phyloP scores from a whole-genome alignment of 2,888 invertebrate species.

The Lutraria lutraria region DNA sequence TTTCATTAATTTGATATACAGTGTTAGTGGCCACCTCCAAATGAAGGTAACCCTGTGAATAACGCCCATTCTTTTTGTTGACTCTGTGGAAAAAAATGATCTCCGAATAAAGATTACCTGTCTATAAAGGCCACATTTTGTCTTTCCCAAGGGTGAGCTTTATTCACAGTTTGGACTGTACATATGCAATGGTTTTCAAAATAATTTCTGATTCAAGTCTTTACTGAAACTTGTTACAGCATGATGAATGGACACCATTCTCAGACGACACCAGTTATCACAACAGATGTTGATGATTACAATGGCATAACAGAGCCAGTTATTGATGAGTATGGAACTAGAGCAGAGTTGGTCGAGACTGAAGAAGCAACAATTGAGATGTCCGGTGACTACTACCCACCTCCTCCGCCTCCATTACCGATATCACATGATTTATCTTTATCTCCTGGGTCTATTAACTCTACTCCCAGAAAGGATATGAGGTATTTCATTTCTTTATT shows the following conservation, averaged over 20 bases:
- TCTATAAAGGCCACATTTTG: too few relatives aligned
- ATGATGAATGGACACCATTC: constrained; percentile 51
- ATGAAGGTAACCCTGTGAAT: too few relatives aligned
- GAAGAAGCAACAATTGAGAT: constrained; percentile 45
- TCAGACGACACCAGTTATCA: constrained; percentile 31
- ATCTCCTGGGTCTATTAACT: constrained; percentile 51
- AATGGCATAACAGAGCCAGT: not conserved
- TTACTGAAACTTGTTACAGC: not conserved
- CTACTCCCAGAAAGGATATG: constrained; percentile 65
- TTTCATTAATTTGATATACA: too few relatives aligned
- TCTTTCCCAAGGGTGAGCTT: too few relatives aligned
- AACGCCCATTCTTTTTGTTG: too few relatives aligned
- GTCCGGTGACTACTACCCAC: constrained; percentile 68
- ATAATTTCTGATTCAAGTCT: too few relatives aligned
- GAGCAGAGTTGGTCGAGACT: constrained; percentile 44
- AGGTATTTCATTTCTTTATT: constrained; percentile 44
- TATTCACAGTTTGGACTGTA: too few relatives aligned
- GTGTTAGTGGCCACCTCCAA: too few relatives aligned
- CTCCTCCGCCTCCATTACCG: constrained; percentile 78
- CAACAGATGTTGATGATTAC: constrained; percentile 46
- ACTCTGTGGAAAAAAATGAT: too few relatives aligned
- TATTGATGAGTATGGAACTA: not conserved
- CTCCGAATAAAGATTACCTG: too few relatives aligned
- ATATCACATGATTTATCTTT: constrained; percentile 63
- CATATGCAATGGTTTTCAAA: too few relatives aligned